Evolutionary conservation across 2,113 vertebrate genomes (phyloP), one percentile per base, ranked within the genome.

Genomic region (Sminthopsis crassicaudata): DNA sequence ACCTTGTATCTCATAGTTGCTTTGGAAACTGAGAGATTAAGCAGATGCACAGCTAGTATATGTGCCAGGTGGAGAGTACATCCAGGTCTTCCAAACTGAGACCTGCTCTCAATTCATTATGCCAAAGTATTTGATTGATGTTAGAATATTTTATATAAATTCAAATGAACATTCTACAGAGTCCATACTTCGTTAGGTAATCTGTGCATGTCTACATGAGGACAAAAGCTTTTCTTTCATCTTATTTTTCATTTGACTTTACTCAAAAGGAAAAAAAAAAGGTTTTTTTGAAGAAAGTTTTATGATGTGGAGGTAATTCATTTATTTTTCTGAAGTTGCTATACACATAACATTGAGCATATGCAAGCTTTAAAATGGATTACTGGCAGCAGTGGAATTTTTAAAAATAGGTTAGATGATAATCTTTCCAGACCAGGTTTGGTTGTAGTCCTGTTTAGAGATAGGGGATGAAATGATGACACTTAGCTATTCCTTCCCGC

Each of bases 401-500:
- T 94, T 16, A 92, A 95, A 53, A 88, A 55, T 89, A 90, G 94
- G 94, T 48, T 93, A 92, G 36, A 53, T 24, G 53, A 48, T 2
- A 1, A 48, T 57, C 60, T 95, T 95, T 92, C 91, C 93, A n/a
- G 92, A 3, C 46, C 46, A 14, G 25, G 89, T 90, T 11, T 90
- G 27, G 26, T 84, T 84, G 25, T 50, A 26, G 25, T 25, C 46
- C 89, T 90, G 23, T 26, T 48, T 90, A 90, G 89, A 90, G 24
- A 90, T 11, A 89, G 89, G 19, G 53, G 27, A 97, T 57, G 89
- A 46, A 95, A 52, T 55, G 36, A 93, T 95, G 46, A 54, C 88
- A 54, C 94, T 94, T 89, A 84, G 42, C 88, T 94, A 95, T 93
- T 96, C 46, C 89, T 90, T 14, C 91, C n/a, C 95, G 53, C 46